phyloP scores from a whole-genome alignment of 1,140 invertebrate genomes.

The Drosophila repleta region DNA sequence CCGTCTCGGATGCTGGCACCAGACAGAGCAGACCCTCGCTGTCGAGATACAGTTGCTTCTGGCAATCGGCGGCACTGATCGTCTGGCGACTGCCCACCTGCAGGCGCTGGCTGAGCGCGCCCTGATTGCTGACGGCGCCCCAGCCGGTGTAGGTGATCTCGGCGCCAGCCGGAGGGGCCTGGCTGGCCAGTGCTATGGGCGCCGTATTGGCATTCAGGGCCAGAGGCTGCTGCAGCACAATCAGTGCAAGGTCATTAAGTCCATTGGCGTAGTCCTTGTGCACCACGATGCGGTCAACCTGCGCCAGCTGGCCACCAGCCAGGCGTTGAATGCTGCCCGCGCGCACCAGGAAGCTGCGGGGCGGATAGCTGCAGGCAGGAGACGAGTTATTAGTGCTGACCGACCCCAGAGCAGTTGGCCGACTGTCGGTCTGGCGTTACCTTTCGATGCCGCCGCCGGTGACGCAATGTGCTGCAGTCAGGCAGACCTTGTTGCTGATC shows the following conservation, averaged over 20 bases:
- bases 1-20: background rate
- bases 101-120: constrained; percentile 48
- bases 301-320: constrained; percentile 57
- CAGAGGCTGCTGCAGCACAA: constrained; percentile 55
- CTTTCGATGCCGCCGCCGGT: constrained; percentile 57
- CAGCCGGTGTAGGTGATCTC: constrained; percentile 61
- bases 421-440: constrained; percentile 29
- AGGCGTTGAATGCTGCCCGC: constrained; percentile 72
- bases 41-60: constrained; percentile 34
- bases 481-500: constrained; percentile 26
- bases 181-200: constrained; percentile 54
- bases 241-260: constrained; percentile 67
- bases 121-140: constrained; percentile 43
- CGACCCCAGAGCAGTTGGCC: background rate
- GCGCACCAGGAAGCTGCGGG: constrained; percentile 49
- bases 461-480: constrained; percentile 75
- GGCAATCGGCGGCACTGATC: constrained; percentile 48
- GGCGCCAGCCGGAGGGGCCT: constrained; percentile 45
- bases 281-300: constrained; percentile 53
- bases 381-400: background rate
- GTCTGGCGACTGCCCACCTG: constrained; percentile 52
- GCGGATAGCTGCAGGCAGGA: constrained; percentile 56
- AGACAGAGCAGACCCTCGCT: constrained; percentile 66
- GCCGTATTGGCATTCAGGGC: constrained; percentile 58
- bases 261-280: constrained; percentile 52